Percentiles rank a stretch among this genome's conserved stretches.
Conservation (phyloP, 2,888 invertebrate species). For the Diaprepes abbreviatus region DNA sequence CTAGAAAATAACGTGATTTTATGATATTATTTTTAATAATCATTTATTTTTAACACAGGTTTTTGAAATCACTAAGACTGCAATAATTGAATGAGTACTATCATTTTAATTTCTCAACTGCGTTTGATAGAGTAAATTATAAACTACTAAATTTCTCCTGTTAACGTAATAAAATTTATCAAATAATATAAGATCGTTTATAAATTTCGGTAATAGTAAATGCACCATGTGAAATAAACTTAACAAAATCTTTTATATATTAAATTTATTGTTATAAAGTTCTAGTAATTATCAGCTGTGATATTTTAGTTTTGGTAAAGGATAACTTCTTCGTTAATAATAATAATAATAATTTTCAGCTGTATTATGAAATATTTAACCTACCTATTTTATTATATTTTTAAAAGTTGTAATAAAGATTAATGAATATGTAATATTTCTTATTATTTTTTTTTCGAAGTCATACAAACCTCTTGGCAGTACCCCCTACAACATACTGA, state of each 20-base stretch:
- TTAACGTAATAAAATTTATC: too few species aligned
- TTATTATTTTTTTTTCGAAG: too few species aligned
- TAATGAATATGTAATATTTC: conserved; percentile 11
- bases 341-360: conserved; percentile 21
- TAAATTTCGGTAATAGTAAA: too few species aligned
- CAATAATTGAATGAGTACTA: too few species aligned
- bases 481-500: too few species aligned
- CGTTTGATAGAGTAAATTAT: background rate
- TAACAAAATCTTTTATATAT: conserved; percentile 12
- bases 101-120: too few species aligned
- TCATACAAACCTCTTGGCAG: too few species aligned
- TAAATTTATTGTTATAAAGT: conserved; percentile 18
- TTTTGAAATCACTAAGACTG: too few species aligned
- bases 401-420: conserved; percentile 29
- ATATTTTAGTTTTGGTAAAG: conserved; percentile 63
- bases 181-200: too few species aligned
- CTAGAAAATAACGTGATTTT: too few species aligned
- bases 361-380: conserved; percentile 26
- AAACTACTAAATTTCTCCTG: background rate
- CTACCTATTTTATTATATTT: conserved; percentile 30
- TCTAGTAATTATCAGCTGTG: conserved; percentile 68
- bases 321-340: conserved; percentile 40
- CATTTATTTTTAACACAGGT: too few species aligned
- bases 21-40: too few species aligned
- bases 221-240: background rate